Percentiles rank a stretch among this genome's conserved stretches.
Conservation (phyloP, 1,140 invertebrate genomes). For the Scaptomyza pallida region DNA sequence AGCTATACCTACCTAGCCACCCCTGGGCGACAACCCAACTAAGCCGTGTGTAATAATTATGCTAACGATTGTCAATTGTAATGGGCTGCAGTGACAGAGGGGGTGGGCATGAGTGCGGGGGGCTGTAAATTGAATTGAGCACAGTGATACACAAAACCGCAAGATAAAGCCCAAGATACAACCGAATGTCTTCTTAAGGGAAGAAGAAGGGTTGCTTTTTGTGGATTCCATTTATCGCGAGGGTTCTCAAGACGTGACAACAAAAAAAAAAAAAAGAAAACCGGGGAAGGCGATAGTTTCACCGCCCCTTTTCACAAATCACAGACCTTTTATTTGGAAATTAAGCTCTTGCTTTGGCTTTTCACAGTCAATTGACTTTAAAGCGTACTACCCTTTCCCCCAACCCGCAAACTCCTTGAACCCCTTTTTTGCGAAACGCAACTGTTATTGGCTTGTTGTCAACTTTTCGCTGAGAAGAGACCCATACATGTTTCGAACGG, state of each 20-base stretch:
- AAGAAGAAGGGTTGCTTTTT: slow-evolving; percentile 27
- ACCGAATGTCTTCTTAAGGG: slow-evolving; percentile 7
- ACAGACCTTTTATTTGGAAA: slow-evolving; percentile 76
- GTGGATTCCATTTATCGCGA: slow-evolving; percentile 15
- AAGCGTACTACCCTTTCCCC: slow-evolving; percentile 6
- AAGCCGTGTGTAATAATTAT: slow-evolving; percentile 80
- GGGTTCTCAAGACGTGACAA: neutral
- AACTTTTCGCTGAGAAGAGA: slow-evolving; percentile 50
- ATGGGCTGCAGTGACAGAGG: slow-evolving; percentile 1
- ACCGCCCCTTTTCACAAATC: slow-evolving; percentile 55
- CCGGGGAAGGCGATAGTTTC: slow-evolving; percentile 44
- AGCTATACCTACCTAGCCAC: neutral
- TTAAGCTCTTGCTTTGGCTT: slow-evolving; percentile 78
- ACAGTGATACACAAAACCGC: slow-evolving; percentile 47
- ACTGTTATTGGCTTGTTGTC: slow-evolving; percentile 66
- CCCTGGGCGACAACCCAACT: slow-evolving; percentile 25
- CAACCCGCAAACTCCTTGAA: neutral
- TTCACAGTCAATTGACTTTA: slow-evolving; percentile 79
- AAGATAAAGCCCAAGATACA: slow-evolving; percentile 45
- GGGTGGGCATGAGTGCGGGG: slow-evolving; percentile 12
- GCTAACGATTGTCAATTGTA: slow-evolving; percentile 81
- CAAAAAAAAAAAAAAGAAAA: too few relatives aligned
- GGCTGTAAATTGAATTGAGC: slow-evolving; percentile 45
- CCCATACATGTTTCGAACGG: slow-evolving; percentile 25
- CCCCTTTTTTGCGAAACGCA: slow-evolving; percentile 1